Evolutionary conservation across 2,113 vertebrate genomes (phyloP).

Genomic region (Dromas ardeola): DNA sequence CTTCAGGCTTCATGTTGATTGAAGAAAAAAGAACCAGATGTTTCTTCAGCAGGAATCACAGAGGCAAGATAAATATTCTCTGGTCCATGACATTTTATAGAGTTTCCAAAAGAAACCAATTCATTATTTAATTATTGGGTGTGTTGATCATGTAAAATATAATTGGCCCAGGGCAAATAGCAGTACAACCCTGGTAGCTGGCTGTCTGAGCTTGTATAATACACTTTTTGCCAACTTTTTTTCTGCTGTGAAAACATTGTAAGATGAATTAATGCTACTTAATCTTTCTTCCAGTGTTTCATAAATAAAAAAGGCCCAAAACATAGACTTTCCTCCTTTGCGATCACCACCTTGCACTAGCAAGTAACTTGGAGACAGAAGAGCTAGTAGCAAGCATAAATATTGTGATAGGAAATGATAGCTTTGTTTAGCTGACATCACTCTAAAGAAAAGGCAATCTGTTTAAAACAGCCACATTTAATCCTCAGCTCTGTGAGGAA

Average conservation of each 20-base stretch:
- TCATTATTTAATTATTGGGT: constrained; percentile 77
- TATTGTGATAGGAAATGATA: constrained; percentile 66
- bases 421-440: constrained; percentile 59
- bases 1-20: constrained; percentile 76
- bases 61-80: constrained; percentile 74
- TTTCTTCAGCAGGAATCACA: constrained; percentile 70
- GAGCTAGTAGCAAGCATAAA: constrained; percentile 61
- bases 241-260: constrained; percentile 58
- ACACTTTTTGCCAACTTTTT: constrained; percentile 60
- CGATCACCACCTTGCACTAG: constrained; percentile 45
- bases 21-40: constrained; percentile 81
- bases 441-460: constrained; percentile 53
- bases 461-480: constrained; percentile 47
- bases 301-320: constrained; percentile 59
- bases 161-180: constrained; percentile 72
- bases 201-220: constrained; percentile 49
- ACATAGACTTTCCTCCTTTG: constrained; percentile 1
- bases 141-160: constrained; percentile 71
- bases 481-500: constrained; percentile 32
- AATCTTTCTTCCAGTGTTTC: constrained; percentile 58
- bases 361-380: constrained; percentile 38
- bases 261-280: constrained; percentile 67
- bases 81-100: constrained; percentile 63
- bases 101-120: constrained; percentile 75
- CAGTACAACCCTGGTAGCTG: constrained; percentile 52